Base-by-base conservation (phyloP, 2,888 invertebrate species). In the Perizoma affinitatum region DNA sequence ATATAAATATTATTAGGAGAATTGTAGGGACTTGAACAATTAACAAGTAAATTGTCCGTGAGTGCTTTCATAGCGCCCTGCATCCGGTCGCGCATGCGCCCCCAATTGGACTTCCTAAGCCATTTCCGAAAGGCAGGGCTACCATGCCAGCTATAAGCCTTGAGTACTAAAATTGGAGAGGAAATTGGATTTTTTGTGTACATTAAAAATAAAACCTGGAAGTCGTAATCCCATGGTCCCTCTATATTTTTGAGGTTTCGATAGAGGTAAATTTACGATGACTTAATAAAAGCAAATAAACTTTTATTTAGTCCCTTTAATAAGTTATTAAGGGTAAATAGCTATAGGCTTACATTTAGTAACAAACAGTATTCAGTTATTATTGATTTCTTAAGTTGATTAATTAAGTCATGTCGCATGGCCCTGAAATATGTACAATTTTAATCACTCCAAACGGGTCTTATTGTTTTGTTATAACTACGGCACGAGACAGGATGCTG, bases 101-200 rank as follows among this genome's bases (percentile, higher is more conserved):
- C 91, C 86, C 90, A 92, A 91, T 92, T 91, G 91, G 80, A 92
- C 91, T 92, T 92, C 92, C 92, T 90, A 91, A 80, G 77, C 79
- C 78, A 82, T 84, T 90, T 91, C 91, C 90, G 90, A 92, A 89
- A 88, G 76, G 74, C 82, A 58, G 63, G 58, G 58, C 55, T 62
- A 55, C 62, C 22, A 22, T 22, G 3, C 3, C 51, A 57, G 49
- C 51, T 54, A 46, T 34, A n/a, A 41, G 44, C 46, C 44, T 63
- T 49, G 47, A 11, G 44, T 22, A 49, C 38, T 54, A 5, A 76
- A 74, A 71, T 72, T 73, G 69, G 66, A n/a, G 66, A 68, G 52
- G 63, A 63, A 49, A 56, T 63, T 63, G 43, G n/a, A 22, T 56
- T 56, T 56, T 48, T 46, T 46, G 40, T 22, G 42, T n/a, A 35